phyloP scores from a whole-genome alignment of 2,113 vertebrate species.

The Rhea americana region DNA sequence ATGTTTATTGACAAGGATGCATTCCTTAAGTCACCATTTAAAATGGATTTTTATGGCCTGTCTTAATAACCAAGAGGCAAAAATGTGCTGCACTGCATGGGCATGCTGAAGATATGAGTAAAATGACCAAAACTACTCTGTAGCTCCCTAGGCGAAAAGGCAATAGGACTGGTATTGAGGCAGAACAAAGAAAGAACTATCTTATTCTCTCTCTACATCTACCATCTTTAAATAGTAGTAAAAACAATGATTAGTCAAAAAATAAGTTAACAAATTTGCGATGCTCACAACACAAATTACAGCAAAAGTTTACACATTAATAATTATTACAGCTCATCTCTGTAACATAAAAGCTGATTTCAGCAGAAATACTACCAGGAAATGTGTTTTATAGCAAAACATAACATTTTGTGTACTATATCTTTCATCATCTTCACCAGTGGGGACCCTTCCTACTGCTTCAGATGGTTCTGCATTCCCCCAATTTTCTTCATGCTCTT shows the following conservation, averaged over 20 bases:
- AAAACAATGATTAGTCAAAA: not conserved
- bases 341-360: not conserved
- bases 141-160: not conserved
- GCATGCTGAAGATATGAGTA: not conserved
- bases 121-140: not conserved
- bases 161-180: not conserved
- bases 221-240: not conserved
- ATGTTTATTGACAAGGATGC: slow-evolving; percentile 40
- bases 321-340: not conserved
- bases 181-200: not conserved
- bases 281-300: not conserved
- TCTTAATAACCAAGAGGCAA: slow-evolving; percentile 28
- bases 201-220: not conserved
- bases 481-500: not conserved
- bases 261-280: not conserved
- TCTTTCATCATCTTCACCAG: not conserved
- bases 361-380: not conserved
- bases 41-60: slow-evolving; percentile 48
- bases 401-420: not conserved
- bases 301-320: not conserved
- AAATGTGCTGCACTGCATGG: not conserved
- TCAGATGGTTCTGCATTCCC: not conserved
- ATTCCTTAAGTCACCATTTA: slow-evolving; percentile 37
- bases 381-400: not conserved
- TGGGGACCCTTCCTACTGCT: not conserved